These are phyloP conservation scores for Teleopsis dalmanni DNA, from an alignment of 1,140 invertebrate species.

Conservation along the genomic window DNA sequence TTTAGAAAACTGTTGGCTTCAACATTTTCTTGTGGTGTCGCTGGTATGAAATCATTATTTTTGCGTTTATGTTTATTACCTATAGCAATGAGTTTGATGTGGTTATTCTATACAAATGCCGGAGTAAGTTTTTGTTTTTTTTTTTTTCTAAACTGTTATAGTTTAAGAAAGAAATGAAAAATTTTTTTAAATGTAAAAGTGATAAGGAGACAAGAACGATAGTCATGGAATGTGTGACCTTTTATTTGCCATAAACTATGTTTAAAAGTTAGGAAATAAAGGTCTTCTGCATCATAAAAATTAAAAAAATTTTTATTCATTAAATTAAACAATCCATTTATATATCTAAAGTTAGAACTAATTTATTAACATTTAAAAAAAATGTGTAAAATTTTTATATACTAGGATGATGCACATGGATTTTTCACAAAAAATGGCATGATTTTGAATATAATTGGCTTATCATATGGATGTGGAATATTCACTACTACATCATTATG, in stretches of 20 bases:
- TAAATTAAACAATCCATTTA: too few species aligned
- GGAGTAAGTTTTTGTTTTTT: constrained; percentile 45
- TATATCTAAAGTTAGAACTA: neutral
- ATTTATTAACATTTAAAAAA: neutral
- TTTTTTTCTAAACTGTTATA: too few species aligned
- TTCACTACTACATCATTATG: constrained; percentile 71
- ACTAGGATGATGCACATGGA: constrained; percentile 60
- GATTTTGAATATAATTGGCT: constrained; percentile 70
- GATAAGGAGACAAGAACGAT: too few species aligned
- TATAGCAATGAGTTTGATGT: constrained; percentile 67
- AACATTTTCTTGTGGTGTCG: constrained; percentile 67
- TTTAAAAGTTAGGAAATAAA: too few species aligned
- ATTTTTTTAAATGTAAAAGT: too few species aligned
- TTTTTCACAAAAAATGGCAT: constrained; percentile 72
- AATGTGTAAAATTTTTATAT: constrained; percentile 5
- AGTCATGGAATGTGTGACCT: too few species aligned
- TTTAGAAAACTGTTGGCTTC: constrained; percentile 64
- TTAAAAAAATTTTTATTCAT: too few species aligned
- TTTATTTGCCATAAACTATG: too few species aligned
- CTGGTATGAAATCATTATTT: constrained; percentile 64
- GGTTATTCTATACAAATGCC: constrained; percentile 70
- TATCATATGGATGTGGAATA: constrained; percentile 71
- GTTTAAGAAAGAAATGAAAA: too few species aligned
- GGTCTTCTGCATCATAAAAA: too few species aligned
- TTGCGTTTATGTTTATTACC: constrained; percentile 68